Percentiles rank a stretch among this genome's conserved stretches.
phyloP scores from a whole-genome alignment of 2,797 vertebrate species.

The Liasis olivaceus region DNA sequence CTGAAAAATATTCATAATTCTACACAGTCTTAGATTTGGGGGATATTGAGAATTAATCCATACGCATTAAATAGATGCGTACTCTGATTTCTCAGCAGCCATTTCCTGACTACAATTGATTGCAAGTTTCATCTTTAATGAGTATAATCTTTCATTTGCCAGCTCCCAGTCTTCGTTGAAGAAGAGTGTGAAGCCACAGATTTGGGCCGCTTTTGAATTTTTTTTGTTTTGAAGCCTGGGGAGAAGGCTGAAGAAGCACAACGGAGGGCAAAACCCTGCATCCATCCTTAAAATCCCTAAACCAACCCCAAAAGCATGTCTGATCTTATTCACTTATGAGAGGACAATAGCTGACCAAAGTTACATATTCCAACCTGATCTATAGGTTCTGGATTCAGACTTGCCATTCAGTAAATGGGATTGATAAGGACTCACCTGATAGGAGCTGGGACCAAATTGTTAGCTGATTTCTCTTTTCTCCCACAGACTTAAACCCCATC shows the following conservation, averaged over 20 bases:
- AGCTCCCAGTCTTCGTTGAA: neutral
- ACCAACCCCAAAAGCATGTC: neutral
- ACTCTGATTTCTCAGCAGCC: neutral
- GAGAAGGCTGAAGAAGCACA: neutral
- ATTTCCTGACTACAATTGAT: neutral
- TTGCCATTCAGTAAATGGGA: neutral
- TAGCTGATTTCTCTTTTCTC: neutral
- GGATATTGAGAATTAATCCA: neutral
- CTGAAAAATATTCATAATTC: neutral
- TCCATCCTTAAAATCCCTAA: neutral
- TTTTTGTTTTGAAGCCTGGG: neutral
- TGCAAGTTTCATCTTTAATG: neutral
- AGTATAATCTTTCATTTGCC: neutral
- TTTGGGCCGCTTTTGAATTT: neutral
- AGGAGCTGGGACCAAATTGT: neutral
- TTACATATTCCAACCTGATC: neutral
- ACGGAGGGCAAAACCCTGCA: neutral
- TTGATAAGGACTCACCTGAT: neutral
- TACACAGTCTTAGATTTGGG: neutral
- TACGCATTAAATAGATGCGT: neutral
- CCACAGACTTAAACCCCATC: neutral
- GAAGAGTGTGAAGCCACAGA: neutral
- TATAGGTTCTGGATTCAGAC: neutral
- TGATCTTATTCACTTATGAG: neutral
- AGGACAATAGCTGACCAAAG: neutral